Evolutionary conservation across 2,888 invertebrate species (phyloP).

Genomic region (Bellardia pandia): DNA sequence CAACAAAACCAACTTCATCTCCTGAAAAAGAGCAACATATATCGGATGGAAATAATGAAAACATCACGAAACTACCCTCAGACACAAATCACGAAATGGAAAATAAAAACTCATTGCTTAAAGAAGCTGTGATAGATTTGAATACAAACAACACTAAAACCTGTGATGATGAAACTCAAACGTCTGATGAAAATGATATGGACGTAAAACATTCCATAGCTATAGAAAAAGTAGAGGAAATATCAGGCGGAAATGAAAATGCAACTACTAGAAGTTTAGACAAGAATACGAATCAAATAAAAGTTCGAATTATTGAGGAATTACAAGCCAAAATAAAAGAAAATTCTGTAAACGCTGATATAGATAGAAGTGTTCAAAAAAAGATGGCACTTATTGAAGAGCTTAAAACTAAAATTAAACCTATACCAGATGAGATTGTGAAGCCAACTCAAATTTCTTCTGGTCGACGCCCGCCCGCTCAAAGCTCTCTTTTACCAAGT

Average conservation of each 20-base stretch:
- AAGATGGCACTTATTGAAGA: conserved; percentile 79
- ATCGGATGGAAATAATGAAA: neutral
- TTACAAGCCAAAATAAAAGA: conserved; percentile 52
- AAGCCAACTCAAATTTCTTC: conserved; percentile 80
- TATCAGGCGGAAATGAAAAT: neutral
- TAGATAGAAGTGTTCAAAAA: conserved; percentile 40
- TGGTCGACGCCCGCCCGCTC: conserved; percentile 73
- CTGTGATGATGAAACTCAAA: neutral
- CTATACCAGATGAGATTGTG: conserved; percentile 76
- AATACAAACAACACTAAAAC: neutral
- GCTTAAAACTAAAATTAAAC: conserved; percentile 78
- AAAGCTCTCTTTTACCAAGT: conserved; percentile 73
- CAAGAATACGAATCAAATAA: conserved; percentile 26
- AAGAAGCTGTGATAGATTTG: neutral
- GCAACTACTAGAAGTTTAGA: neutral
- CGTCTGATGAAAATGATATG: neutral
- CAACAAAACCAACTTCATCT: neutral
- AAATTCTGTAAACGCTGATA: conserved; percentile 63
- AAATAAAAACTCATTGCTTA: neutral
- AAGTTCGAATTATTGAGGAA: conserved; percentile 45
- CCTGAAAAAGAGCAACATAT: neutral
- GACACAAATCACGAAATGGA: neutral
- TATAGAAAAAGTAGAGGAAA: neutral
- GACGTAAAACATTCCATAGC: neutral
- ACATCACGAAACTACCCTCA: neutral